Percentiles rank a stretch among this genome's conserved stretches.
Evolutionary conservation across 2,113 vertebrate genomes (phyloP).

Genomic region (Ptyas mucosa): DNA sequence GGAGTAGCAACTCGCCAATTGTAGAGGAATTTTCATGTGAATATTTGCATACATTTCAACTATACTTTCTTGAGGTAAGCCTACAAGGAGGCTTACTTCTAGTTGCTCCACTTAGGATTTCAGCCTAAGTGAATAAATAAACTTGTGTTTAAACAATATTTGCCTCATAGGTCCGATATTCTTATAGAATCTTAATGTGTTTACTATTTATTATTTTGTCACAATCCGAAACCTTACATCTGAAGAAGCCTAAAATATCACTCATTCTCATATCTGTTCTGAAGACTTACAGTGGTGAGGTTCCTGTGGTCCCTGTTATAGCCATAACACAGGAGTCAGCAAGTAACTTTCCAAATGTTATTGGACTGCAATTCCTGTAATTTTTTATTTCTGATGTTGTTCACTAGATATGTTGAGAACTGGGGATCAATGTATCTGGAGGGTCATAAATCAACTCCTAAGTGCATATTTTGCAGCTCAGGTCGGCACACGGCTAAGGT

Average conservation of each 20-base stretch:
- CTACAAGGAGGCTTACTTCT: neutral
- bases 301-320: neutral
- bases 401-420: neutral
- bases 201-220: neutral
- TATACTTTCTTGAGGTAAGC: neutral
- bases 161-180: neutral
- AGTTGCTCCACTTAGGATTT: neutral
- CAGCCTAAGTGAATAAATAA: neutral
- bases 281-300: neutral
- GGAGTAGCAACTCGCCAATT: fast-evolving
- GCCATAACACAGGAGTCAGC: neutral
- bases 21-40: fast-evolving
- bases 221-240: neutral
- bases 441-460: neutral
- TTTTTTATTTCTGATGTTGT: neutral
- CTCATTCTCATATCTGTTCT: neutral
- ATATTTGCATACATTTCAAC: neutral
- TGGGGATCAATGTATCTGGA: neutral
- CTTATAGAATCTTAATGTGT: neutral
- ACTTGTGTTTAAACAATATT: neutral
- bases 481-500: neutral
- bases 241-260: neutral
- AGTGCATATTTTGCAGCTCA: neutral
- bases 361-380: neutral
- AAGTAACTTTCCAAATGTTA: neutral